Conservation (phyloP, 2,113 vertebrate genomes). For the Lates calcarifer region DNA sequence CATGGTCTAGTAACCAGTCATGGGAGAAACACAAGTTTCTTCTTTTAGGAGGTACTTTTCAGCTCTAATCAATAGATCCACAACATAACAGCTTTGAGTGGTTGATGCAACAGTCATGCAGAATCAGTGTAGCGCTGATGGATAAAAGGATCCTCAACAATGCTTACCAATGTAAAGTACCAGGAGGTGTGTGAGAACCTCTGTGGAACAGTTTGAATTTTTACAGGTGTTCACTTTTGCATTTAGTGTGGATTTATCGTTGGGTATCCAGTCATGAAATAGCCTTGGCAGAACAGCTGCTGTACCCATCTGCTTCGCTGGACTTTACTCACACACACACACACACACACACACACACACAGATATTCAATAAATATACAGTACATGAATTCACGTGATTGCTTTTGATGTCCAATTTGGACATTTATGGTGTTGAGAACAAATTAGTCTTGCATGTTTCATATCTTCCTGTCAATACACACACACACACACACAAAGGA, state of each 20-base stretch:
- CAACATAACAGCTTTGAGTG: constrained; percentile 17
- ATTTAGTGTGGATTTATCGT: constrained; percentile 66
- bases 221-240: constrained; percentile 62
- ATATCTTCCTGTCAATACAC: neutral
- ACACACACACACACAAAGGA: neutral
- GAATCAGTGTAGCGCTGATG: constrained; percentile 28
- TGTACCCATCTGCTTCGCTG: constrained; percentile 65
- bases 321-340: neutral
- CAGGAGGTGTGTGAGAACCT: constrained; percentile 30
- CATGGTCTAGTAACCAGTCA: neutral
- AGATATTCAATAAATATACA: constrained; percentile 35
- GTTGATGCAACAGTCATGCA: constrained; percentile 19
- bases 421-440: neutral
- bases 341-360: constrained; percentile 4
- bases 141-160: constrained; percentile 38
- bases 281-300: constrained; percentile 67
- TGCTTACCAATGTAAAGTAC: constrained; percentile 41
- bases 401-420: constrained; percentile 22
- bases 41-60: neutral
- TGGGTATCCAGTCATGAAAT: constrained; percentile 75
- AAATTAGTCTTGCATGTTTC: constrained; percentile 28
- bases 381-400: constrained; percentile 3
- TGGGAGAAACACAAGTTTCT: neutral
- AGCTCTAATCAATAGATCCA: constrained; percentile 29
- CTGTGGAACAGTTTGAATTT: constrained; percentile 35